phyloP scores from a whole-genome alignment of 2,113 vertebrate species.

The Todiramphus chloris region DNA sequence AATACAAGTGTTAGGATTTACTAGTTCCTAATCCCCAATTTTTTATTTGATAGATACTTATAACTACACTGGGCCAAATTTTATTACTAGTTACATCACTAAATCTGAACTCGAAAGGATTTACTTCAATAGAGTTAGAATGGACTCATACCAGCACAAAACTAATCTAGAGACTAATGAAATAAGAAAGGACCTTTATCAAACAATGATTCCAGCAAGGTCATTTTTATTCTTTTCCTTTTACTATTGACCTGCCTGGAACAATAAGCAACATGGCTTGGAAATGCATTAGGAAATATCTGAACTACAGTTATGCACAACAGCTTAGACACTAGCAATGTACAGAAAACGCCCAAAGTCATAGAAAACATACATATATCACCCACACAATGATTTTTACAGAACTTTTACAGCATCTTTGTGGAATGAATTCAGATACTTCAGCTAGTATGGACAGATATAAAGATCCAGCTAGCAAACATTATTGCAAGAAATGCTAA shows the following conservation, averaged over 20 bases:
- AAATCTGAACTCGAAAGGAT: not conserved
- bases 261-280: not conserved
- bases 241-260: slow-evolving; percentile 1
- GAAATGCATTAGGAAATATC: not conserved
- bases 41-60: not conserved
- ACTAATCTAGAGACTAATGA: not conserved
- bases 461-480: not conserved
- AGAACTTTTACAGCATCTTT: not conserved
- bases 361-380: not conserved
- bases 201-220: not conserved
- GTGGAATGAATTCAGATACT: not conserved
- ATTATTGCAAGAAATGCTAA: not conserved
- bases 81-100: not conserved
- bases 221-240: slow-evolving; percentile 19
- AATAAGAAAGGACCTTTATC: slow-evolving; percentile 5
- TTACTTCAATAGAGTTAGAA: not conserved
- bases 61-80: not conserved
- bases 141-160: not conserved
- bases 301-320: not conserved
- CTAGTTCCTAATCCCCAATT: not conserved
- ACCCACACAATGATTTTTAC: not conserved
- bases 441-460: not conserved
- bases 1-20: not conserved
- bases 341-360: not conserved
- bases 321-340: not conserved